Evolutionary conservation across 2,797 vertebrate species (phyloP), one percentile per base, ranked within the genome.

Genomic region (Anableps anableps): DNA sequence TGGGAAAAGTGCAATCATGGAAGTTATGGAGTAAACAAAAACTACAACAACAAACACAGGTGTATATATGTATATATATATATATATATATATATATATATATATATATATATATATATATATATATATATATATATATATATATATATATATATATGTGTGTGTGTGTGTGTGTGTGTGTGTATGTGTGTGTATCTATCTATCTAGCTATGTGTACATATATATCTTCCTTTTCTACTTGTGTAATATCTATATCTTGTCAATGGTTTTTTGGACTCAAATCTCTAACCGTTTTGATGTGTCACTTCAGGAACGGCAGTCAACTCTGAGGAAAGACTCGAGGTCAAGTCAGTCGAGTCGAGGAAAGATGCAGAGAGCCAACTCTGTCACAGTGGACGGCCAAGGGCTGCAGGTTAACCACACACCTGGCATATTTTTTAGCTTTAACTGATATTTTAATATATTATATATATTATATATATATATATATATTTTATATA

Each of bases 341-440:
- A 95, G 93, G 84, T 95, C 84, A 90, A 97, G 93, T 95, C 97
- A 97, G 93, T 93, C 95, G 26, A 94, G 97, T 77, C 90, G 95
- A 77, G 97, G 93, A 81, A 98, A 98, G 93, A 97, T 98, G 95
- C 98, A 99, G 89, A 95, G 97, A 94, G 97, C 97, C 62, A 99
- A 99, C 92, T 98, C 97, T 0, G 96, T 99, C 76, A 99, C 97
- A 0, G 94, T 98, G 79, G 97, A 99, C 66, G 98, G 97, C 55
- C 98, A 99, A 94, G 98, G 97, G 41, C 96, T 99, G 83, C 98
- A 99, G 98, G 98, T 98, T 88, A 77, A 75, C 78, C 77, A 60
- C 8, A n/a, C 34, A 16, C 29, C 70, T 8, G 41, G 66, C 73
- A 38, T 1, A 1, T 7, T 13, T 21, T 9, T 23, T 1, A 13